Evolutionary conservation across 53 echinoderm and acorn worm genomes (phyloP), one percentile per base, ranked within the genome.

Genomic region (Zoroaster sp.): DNA sequence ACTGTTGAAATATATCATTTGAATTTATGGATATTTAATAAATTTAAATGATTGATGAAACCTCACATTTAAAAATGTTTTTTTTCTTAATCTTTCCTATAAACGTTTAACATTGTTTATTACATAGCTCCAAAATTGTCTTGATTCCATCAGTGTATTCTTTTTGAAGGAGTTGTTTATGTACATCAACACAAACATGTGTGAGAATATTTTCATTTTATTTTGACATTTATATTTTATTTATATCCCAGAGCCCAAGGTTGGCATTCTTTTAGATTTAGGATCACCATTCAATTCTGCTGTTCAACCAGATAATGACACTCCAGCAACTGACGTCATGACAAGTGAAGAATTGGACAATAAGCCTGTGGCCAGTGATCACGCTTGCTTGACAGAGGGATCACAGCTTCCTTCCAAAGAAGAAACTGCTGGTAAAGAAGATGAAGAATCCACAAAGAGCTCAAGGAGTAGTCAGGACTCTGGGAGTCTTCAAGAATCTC

Each of bases 251-350:
- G 88, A 78, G 20, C 46, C 88, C n/a, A 36, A 88, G 69, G 88
- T 88, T 31, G 88, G 88, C 45, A 66, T 88, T 66, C 54, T 88
- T 20, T 39, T 88, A 18, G 88, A 88, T 44, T 35, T 88, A 14
- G 67, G 78, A 3, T 88, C 78, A 42, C 78, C 88, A n/a, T 77
- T 46, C 38, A 69, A 66, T 33, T 4, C 47, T 14, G 51, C 37
- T 37, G 55, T 9, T 9, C 20, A 71, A 36, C 4, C 36, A 33
- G 15, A 13, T 20, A 46, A 37, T 68, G 68, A 51, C 74, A 74
- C 23, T 4, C 14, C 65, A 40, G 28, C 55, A 31, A 23, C 80
- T 14, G 14, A 35, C 43, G 25, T 6, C 15, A 34, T 11, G 30
- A 43, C 82, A 13, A 35, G 4, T 39, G 53, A 77, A 52, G 80